Percentiles rank a stretch among this genome's conserved stretches.
These are phyloP conservation scores for Epinotia bilunana DNA, from an alignment of 2,888 invertebrate species.

Conservation along the genomic window DNA sequence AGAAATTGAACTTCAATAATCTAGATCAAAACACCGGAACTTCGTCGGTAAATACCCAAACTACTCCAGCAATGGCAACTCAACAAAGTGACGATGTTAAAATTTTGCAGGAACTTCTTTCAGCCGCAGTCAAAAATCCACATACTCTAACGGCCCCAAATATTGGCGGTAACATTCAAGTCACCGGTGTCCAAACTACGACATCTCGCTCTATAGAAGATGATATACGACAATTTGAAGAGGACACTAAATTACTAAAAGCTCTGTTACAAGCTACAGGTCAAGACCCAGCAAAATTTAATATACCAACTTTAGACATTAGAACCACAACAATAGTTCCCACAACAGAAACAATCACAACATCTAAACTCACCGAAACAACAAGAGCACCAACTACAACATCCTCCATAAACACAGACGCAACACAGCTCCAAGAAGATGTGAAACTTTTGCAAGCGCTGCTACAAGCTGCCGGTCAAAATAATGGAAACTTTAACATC, in stretches of 20 bases:
- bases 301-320: slow-evolving; percentile 68
- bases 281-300: slow-evolving; percentile 71
- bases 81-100: slow-evolving; percentile 61
- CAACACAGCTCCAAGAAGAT: slow-evolving; percentile 76
- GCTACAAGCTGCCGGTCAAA: slow-evolving; percentile 74
- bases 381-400: slow-evolving; percentile 53
- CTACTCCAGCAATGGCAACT: slow-evolving; percentile 50
- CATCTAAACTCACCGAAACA: slow-evolving; percentile 53
- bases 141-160: slow-evolving; percentile 55
- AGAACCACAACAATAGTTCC: slow-evolving; percentile 54
- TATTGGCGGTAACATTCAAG: slow-evolving; percentile 52
- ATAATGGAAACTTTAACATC: slow-evolving; percentile 58
- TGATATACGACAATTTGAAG: slow-evolving; percentile 77
- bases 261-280: slow-evolving; percentile 77
- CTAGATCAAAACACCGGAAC: slow-evolving; percentile 53
- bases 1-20: slow-evolving; percentile 65
- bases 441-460: slow-evolving; percentile 75
- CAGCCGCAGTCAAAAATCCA: slow-evolving; percentile 61
- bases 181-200: slow-evolving; percentile 58
- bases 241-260: slow-evolving; percentile 77
- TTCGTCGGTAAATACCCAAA: slow-evolving; percentile 48
- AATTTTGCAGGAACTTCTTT: slow-evolving; percentile 69
- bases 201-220: slow-evolving; percentile 75
- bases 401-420: slow-evolving; percentile 65
- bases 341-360: slow-evolving; percentile 54